Evolutionary conservation across 2,113 vertebrate species (phyloP).

Genomic region (Capreolus pygargus): DNA sequence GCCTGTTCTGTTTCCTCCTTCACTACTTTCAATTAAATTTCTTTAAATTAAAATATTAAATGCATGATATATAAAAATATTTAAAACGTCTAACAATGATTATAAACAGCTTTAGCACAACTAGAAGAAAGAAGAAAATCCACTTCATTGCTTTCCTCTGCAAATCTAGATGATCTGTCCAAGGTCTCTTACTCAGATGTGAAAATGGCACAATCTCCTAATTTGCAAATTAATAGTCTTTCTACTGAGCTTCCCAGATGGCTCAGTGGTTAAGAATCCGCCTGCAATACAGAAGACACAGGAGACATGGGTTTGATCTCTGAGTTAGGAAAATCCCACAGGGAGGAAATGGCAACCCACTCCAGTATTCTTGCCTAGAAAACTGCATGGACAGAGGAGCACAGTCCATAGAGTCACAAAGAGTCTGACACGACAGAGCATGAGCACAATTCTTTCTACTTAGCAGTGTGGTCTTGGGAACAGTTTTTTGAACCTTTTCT

Average conservation of each 20-base stretch:
- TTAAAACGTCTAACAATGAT: background rate
- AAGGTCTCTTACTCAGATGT: background rate
- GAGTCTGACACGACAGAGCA: background rate
- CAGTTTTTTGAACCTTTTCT: background rate
- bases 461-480: background rate
- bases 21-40: background rate
- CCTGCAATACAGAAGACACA: background rate
- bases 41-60: conserved; percentile 20
- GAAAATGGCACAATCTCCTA: background rate
- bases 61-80: background rate
- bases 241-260: background rate
- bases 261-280: background rate
- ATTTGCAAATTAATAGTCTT: background rate
- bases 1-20: background rate
- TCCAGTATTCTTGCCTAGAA: background rate
- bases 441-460: background rate
- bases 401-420: background rate
- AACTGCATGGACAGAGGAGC: background rate
- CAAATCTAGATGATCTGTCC: background rate
- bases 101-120: background rate
- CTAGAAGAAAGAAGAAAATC: background rate
- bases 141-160: background rate
- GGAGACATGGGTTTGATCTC: background rate
- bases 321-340: background rate
- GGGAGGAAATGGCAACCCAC: background rate